phyloP scores from a whole-genome alignment of 2,888 invertebrate genomes.

The Anthrax anthrax region DNA sequence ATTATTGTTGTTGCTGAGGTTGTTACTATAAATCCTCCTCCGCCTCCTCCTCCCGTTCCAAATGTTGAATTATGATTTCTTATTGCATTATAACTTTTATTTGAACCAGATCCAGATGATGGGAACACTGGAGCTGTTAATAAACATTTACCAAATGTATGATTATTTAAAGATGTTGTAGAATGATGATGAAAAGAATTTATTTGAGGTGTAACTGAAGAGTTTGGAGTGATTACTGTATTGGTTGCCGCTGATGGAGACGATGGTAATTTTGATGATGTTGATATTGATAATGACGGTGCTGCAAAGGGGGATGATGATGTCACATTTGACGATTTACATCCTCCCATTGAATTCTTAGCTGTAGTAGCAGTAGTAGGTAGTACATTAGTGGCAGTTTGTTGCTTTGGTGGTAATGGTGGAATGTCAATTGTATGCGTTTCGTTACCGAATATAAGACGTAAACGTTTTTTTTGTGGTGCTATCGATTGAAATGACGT shows the following conservation, averaged over 20 bases:
- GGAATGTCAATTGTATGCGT: slow-evolving; percentile 80
- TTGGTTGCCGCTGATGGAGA: slow-evolving; percentile 8
- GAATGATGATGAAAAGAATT: background rate
- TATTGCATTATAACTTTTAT: slow-evolving; percentile 7
- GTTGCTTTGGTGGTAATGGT: slow-evolving; percentile 11
- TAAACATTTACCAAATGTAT: slow-evolving; percentile 31
- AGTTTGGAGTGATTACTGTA: too few relatives aligned
- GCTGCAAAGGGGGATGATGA: slow-evolving; percentile 10
- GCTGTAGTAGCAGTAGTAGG: background rate
- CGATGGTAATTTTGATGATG: slow-evolving; percentile 16
- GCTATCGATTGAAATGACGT: slow-evolving; percentile 20
- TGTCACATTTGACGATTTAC: slow-evolving; percentile 2
- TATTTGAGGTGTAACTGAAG: background rate
- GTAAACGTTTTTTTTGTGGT: slow-evolving; percentile 69
- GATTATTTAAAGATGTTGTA: slow-evolving; percentile 21
- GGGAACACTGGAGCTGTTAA: slow-evolving; percentile 24
- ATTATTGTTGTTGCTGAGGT: background rate
- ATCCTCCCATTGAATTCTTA: background rate
- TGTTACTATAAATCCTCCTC: slow-evolving; percentile 7
- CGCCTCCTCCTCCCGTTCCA: slow-evolving; percentile 11
- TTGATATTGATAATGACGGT: slow-evolving; percentile 14
- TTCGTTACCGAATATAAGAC: slow-evolving; percentile 79
- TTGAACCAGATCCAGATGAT: slow-evolving; percentile 8
- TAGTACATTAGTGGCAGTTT: background rate
- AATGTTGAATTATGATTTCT: slow-evolving; percentile 9